Base-by-base conservation (phyloP, 2,888 invertebrate genomes). In the Blastobasis lacticolella region DNA sequence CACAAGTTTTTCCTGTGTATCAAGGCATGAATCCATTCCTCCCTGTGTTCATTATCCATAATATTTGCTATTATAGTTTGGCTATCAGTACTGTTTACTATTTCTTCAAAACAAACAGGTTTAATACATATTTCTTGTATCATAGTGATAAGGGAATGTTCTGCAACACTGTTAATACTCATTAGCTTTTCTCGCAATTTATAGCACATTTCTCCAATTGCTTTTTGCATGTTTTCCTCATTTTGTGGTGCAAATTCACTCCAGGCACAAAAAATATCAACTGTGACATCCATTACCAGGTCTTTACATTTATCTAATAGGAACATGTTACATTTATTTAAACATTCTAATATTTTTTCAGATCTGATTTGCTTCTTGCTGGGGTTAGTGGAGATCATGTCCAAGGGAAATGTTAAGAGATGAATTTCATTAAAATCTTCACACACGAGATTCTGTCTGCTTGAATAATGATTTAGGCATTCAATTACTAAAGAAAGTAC, bases 241-340 rank as follows among this genome's bases (percentile, higher is more conserved):
- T 73, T 63, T 10, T 78, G 74, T 23, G 23, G 23, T 57, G 79
- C 78, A 73, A 75, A 78, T 58, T 88, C 88, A 68, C 80, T 81
- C 88, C 88, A 88, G 8, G 81, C 73, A 67, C 88, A 88, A 63
- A 79, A 88, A 55, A 82, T 75, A 52, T 86, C 81, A 23, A 87
- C 75, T 69, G 74, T 87, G 0, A 87, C 67, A 57, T 71, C 77
- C 82, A 86, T 86, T 8, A 82, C 71, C 38, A 84, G 62, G 42
- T 66, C 67, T 59, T 80, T 73, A 54, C 73, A 79, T 54, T 64
- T 67, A 56, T 86, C 81, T 49, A 87, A 53, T 57, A 87, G 55
- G 2, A 61, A 56, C 8, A 55, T 56, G 57, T 82, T 73, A 57
- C 75, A 74, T 46, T 74, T 76, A 38, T 73, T 64, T 6, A 85